Evolutionary conservation across 2,888 invertebrate species (phyloP), one percentile per base, ranked within the genome.

Genomic region (Epiblema foenella): DNA sequence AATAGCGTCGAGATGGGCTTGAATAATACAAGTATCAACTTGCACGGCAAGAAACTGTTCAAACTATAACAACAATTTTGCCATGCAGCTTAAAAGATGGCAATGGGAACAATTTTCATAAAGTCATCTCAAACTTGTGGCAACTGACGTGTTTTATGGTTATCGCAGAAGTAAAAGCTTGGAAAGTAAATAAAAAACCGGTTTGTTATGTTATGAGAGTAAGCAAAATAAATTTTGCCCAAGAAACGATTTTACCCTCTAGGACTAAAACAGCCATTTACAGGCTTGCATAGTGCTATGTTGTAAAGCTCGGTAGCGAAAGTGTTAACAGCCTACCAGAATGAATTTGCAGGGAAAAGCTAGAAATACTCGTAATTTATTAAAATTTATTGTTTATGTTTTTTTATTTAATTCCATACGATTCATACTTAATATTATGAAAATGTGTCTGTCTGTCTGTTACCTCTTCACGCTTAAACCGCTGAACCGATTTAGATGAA

Each of bases 1-100:
- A 77, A 76, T 73, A 73, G 70, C 64, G 51, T 37, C 33, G 56
- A 39, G 70, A 72, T 70, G 68, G 56, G 56, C 51, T 66, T 70
- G 71, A 71, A 71, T 71, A 71, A 71, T 71, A 71, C 39, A 71
- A 66, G 56, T 59, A 15, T 46, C 56, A 71, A 71, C 67, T 71
- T 62, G 56, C 54, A 67, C 59, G 56, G 39, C 57, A 71, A 70
- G 70, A 54, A 71, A 67, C 60, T 60, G 20, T 67, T 66, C 65
- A 46, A 59, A 70, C 70, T 70, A 59, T 59, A 67, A 67, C 62
- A 67, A 71, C 67, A 67, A 71, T 60, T 67, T 56, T n/a, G 46
- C 42, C 29, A 24, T 67, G 66, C 66, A 66, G 52, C 54, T 15
- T 56, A 60, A 49, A 58, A 69, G 64, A 64, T 58, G 59, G 54